Conservation (phyloP, 1,140 invertebrate genomes). For the Drosophila ercepeae region DNA sequence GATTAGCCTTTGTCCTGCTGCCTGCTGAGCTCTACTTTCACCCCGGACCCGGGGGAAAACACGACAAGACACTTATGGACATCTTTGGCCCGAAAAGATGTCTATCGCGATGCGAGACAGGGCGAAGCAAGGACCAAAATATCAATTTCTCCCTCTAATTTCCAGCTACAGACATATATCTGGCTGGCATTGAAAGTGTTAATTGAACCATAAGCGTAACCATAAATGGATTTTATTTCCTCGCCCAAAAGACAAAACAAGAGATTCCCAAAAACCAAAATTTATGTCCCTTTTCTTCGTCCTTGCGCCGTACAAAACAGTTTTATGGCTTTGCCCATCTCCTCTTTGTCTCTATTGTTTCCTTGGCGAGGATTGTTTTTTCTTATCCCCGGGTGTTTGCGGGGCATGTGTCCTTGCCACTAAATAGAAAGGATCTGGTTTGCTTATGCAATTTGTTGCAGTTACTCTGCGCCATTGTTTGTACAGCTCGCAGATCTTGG, state of each 20-base stretch:
- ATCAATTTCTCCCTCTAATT: constrained; percentile 43
- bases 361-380: constrained; percentile 18
- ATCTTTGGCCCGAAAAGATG: constrained; percentile 30
- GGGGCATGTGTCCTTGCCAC: constrained; percentile 61
- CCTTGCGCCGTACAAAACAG: constrained; percentile 27
- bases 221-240: constrained; percentile 82
- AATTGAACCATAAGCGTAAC: constrained; percentile 83
- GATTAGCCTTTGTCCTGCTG: constrained; percentile 65
- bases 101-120: constrained; percentile 30
- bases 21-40: constrained; percentile 69
- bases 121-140: constrained; percentile 43
- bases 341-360: constrained; percentile 51
- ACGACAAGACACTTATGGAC: constrained; percentile 29
- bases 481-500: constrained; percentile 21
- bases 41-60: constrained; percentile 26
- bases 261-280: constrained; percentile 61
- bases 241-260: constrained; percentile 61
- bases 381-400: constrained; percentile 45
- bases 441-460: constrained; percentile 79
- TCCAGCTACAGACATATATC: constrained; percentile 11
- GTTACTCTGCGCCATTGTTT: constrained; percentile 56
- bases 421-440: constrained; percentile 41
- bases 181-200: constrained; percentile 71
- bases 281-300: constrained; percentile 54
- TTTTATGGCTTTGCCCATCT: constrained; percentile 62